phyloP scores from a whole-genome alignment of 2,113 vertebrate species.

The Lichenostomus cassidix region DNA sequence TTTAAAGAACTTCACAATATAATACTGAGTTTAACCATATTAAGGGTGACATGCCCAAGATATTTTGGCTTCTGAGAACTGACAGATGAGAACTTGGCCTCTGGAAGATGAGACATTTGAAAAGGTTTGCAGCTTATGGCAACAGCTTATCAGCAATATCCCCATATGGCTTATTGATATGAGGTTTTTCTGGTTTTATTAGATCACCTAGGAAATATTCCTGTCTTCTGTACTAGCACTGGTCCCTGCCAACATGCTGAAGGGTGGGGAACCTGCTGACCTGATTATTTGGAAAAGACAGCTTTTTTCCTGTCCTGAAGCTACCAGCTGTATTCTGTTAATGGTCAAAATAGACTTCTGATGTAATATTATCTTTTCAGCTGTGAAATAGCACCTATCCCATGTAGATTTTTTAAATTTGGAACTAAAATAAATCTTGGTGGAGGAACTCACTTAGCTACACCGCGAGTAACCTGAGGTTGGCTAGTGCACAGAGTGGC shows the following conservation, averaged over 20 bases:
- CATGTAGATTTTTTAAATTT: not conserved
- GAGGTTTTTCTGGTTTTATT: not conserved
- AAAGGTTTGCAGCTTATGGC: not conserved
- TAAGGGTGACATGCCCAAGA: not conserved
- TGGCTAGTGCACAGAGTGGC: not conserved
- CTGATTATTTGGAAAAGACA: not conserved
- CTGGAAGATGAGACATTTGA: not conserved
- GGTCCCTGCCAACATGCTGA: not conserved
- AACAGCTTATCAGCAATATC: not conserved
- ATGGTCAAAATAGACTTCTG: not conserved
- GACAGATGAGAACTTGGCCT: not conserved
- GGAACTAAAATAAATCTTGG: not conserved
- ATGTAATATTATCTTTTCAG: not conserved
- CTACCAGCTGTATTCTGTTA: not conserved
- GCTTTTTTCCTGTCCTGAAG: not conserved
- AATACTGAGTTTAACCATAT: not conserved
- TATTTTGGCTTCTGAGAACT: not conserved
- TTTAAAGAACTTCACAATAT: not conserved
- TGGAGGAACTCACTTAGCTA: not conserved
- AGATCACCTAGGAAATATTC: not conserved
- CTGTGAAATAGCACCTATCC: not conserved
- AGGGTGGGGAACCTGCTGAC: not conserved
- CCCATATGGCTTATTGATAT: not conserved
- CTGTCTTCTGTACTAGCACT: not conserved
- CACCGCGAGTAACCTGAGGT: not conserved